Evolutionary conservation across 1,140 invertebrate species (phyloP).

Genomic region (Sycobia sp.): DNA sequence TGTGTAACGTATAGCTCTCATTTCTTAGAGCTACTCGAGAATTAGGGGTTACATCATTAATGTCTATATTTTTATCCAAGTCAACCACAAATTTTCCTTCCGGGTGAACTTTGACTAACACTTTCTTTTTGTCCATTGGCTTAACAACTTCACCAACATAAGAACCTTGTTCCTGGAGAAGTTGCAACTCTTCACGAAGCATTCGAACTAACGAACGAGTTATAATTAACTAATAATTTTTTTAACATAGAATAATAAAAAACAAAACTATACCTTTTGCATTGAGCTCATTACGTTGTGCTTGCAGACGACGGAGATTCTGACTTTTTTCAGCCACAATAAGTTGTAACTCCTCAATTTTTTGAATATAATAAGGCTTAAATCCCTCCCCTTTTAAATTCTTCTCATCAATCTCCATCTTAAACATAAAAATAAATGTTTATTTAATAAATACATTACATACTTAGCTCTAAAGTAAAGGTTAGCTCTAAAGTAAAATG

Average conservation of each 20-base stretch:
- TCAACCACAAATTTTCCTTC: conserved; percentile 99
- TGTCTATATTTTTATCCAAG: conserved; percentile 99
- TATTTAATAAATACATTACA: neutral
- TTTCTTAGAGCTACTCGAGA: conserved; percentile 96
- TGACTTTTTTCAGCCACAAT: conserved; percentile 97
- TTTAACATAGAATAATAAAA: neutral
- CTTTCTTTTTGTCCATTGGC: conserved; percentile 99
- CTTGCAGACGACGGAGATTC: conserved; percentile 95
- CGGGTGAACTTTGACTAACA: conserved; percentile 98
- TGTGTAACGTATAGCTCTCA: conserved; percentile 98
- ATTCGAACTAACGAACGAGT: conserved; percentile 86
- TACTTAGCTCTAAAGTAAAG: no score
- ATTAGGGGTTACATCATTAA: conserved; percentile 97
- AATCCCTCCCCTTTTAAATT: conserved; percentile 82
- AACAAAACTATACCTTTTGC: conserved; percentile 80
- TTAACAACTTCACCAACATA: conserved; percentile 99
- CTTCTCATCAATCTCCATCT: conserved; percentile 88
- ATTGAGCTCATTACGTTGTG: conserved; percentile 99
- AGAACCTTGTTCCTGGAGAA: conserved; percentile 98
- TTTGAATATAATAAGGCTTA: conserved; percentile 92
- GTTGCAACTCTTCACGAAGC: conserved; percentile 95
- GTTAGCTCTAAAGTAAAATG: no score
- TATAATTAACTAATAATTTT: conserved; percentile 15
- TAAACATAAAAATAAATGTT: conserved; percentile 41
- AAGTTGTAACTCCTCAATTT: conserved; percentile 95